Conservation (phyloP, 2,888 invertebrate species). For the Watsonalla binaria region DNA sequence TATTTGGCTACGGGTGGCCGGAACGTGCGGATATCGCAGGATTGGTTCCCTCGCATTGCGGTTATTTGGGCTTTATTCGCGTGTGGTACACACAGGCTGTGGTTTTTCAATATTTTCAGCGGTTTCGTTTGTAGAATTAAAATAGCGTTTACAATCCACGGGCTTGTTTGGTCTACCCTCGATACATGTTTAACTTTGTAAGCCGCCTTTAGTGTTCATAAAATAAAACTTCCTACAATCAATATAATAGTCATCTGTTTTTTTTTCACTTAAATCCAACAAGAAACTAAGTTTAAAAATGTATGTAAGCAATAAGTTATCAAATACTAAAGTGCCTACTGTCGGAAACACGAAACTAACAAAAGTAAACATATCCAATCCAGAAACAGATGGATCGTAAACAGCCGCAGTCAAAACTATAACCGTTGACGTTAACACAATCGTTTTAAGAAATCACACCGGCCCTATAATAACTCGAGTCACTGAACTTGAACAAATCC, state of each 20-base stretch:
- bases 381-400: slow-evolving; percentile 21
- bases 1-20: slow-evolving; percentile 23
- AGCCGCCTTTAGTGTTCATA: background rate
- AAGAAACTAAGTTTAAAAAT: too few species aligned
- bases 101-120: slow-evolving; percentile 53
- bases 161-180: slow-evolving; percentile 12
- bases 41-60: slow-evolving; percentile 53
- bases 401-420: slow-evolving; percentile 11
- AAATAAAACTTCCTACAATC: too few species aligned
- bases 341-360: slow-evolving; percentile 12
- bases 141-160: slow-evolving; percentile 29
- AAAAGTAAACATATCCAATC: slow-evolving; percentile 14
- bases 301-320: background rate
- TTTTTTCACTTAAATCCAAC: too few species aligned
- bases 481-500: slow-evolving; percentile 30
- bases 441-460: slow-evolving; percentile 30
- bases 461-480: slow-evolving; percentile 36
- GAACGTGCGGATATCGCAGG: slow-evolving; percentile 50
- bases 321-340: too few species aligned
- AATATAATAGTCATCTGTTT: too few species aligned
- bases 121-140: slow-evolving; percentile 31
- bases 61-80: slow-evolving; percentile 50
- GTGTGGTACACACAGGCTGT: slow-evolving; percentile 46
- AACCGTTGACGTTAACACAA: slow-evolving; percentile 27
- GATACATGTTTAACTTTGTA: too few species aligned